Percentiles rank a stretch among this genome's conserved stretches.
Evolutionary conservation across 2,888 invertebrate species (phyloP).

Genomic region (Drosophila peninsularis): DNA sequence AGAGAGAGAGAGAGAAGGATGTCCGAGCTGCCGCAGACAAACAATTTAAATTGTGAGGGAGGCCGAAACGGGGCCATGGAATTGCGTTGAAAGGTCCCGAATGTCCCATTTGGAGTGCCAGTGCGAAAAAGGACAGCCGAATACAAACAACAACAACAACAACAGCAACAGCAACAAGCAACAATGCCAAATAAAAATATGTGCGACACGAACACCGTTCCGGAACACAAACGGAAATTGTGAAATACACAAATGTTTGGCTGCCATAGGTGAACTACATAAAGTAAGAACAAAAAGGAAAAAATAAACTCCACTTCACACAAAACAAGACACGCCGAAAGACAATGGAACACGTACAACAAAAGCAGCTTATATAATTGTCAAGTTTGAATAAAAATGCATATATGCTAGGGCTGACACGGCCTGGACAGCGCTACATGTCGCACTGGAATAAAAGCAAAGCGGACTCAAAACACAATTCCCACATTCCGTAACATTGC

Average conservation of each 20-base stretch:
- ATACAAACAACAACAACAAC: slow-evolving; percentile 22
- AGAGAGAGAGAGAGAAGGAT: slow-evolving; percentile 27
- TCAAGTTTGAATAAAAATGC: slow-evolving; percentile 69
- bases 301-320: slow-evolving; percentile 3
- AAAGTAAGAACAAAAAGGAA: slow-evolving; percentile 26
- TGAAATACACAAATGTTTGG: slow-evolving; percentile 77
- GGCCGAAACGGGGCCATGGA: slow-evolving; percentile 49
- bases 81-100: slow-evolving; percentile 79
- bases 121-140: slow-evolving; percentile 66
- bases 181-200: slow-evolving; percentile 60
- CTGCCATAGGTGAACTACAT: slow-evolving; percentile 70
- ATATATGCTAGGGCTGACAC: slow-evolving; percentile 34
- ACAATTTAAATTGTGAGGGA: slow-evolving; percentile 70
- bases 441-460: slow-evolving; percentile 27
- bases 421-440: slow-evolving; percentile 50
- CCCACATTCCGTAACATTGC: slow-evolving; percentile 32
- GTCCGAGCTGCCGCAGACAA: slow-evolving; percentile 64
- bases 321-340: slow-evolving; percentile 33
- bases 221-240: slow-evolving; percentile 79
- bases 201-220: slow-evolving; percentile 76
- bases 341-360: slow-evolving; percentile 36
- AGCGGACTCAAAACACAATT: slow-evolving; percentile 25
- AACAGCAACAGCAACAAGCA: slow-evolving; percentile 27
- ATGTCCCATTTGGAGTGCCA: slow-evolving; percentile 66
- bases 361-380: slow-evolving; percentile 62